Conservation (phyloP, 2,797 vertebrate species). For the Masticophis lateralis region DNA sequence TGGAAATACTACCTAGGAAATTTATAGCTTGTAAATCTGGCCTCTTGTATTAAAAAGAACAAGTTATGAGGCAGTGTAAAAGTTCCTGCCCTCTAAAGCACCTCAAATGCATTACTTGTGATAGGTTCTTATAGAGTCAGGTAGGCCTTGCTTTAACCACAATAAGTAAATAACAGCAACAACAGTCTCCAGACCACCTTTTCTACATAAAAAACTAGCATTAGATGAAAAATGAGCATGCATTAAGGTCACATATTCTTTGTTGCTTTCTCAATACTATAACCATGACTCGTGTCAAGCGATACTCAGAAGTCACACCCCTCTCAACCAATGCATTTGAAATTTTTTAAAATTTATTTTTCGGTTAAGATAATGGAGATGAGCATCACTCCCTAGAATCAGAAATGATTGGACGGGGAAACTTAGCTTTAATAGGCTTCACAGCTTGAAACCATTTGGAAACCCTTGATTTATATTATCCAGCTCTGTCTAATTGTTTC, state of each 20-base stretch:
- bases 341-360: background rate
- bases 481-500: background rate
- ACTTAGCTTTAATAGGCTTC: background rate
- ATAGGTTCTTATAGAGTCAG: conserved; percentile 12
- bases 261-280: background rate
- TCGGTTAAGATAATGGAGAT: background rate
- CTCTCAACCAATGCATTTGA: background rate
- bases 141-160: background rate
- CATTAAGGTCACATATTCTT: background rate
- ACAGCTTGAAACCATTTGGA: background rate
- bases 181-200: background rate
- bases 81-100: conserved; percentile 21
- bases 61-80: conserved; percentile 12
- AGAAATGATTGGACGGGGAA: background rate
- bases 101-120: conserved; percentile 16
- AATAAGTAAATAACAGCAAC: background rate
- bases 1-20: conserved; percentile 11
- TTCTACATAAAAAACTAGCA: background rate
- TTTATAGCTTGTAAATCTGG: conserved; percentile 16
- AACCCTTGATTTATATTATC: background rate
- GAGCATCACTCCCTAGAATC: background rate
- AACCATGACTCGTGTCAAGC: background rate
- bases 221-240: background rate
- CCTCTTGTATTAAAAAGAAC: conserved; percentile 5
- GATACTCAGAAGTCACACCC: background rate